Evolutionary conservation across 2,888 invertebrate genomes (phyloP).

Genomic region (Choristoneura rosaceana): DNA sequence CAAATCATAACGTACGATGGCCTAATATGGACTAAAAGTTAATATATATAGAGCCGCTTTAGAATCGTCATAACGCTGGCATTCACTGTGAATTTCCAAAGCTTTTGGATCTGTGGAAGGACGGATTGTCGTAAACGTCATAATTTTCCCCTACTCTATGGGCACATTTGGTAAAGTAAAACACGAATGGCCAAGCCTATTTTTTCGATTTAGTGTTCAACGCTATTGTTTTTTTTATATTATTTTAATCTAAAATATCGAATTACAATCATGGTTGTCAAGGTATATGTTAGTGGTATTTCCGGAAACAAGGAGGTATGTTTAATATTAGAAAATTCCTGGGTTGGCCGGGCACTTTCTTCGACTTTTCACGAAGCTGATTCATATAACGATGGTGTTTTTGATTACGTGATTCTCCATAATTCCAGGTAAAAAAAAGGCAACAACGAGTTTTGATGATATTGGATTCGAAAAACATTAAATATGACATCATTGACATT

Average conservation of each 20-base stretch:
- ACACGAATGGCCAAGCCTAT: slow-evolving; percentile 83
- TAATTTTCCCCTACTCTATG: slow-evolving; percentile 40
- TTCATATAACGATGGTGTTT: slow-evolving; percentile 70
- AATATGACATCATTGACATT: slow-evolving; percentile 96
- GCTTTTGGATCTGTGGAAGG: slow-evolving; percentile 36
- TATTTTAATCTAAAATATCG: slow-evolving; percentile 60
- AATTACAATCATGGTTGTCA: slow-evolving; percentile 91
- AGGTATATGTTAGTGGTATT: slow-evolving; percentile 96
- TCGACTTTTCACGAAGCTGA: slow-evolving; percentile 68
- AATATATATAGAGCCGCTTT: neutral
- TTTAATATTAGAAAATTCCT: slow-evolving; percentile 75
- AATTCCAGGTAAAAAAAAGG: slow-evolving; percentile 95
- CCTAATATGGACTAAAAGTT: neutral
- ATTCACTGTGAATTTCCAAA: neutral
- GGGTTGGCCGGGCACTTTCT: slow-evolving; percentile 71
- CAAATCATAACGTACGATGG: neutral
- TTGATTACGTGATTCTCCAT: slow-evolving; percentile 70
- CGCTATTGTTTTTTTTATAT: slow-evolving; percentile 60
- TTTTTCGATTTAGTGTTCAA: slow-evolving; percentile 70
- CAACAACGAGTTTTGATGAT: slow-evolving; percentile 97
- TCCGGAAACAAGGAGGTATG: slow-evolving; percentile 97
- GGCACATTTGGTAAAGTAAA: slow-evolving; percentile 49
- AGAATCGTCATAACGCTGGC: too few relatives aligned
- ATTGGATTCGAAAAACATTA: slow-evolving; percentile 95
- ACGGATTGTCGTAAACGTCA: slow-evolving; percentile 40